A percentile compares a stretch with the other conserved stretches of the same genome.
Conservation (phyloP, 2,113 vertebrate genomes). For the Ploceus nigricollis region DNA sequence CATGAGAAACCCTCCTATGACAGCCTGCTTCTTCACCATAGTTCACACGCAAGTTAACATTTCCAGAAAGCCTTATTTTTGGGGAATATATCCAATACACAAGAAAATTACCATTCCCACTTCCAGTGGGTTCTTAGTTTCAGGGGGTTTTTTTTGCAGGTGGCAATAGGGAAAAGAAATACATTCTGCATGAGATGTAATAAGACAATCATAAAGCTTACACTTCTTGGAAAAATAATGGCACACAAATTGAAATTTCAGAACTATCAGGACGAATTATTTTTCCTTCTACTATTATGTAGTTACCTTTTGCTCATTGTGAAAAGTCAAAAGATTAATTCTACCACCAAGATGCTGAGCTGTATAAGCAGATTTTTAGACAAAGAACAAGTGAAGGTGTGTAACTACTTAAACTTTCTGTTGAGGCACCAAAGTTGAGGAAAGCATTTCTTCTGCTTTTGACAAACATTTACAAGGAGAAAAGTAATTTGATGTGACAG, state of each 20-base stretch:
- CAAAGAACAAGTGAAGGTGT: neutral
- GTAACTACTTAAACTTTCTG: neutral
- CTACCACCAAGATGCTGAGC: neutral
- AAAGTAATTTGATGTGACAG: neutral
- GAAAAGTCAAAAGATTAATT: neutral
- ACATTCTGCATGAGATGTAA: neutral
- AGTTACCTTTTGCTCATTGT: neutral
- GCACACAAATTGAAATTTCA: neutral
- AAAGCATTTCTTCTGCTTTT: neutral
- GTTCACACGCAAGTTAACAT: neutral
- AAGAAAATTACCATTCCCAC: neutral
- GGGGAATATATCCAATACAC: neutral
- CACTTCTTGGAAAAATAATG: neutral
- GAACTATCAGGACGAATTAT: neutral
- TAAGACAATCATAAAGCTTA: neutral
- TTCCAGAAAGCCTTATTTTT: neutral
- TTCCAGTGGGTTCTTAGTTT: neutral
- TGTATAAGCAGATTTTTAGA: neutral
- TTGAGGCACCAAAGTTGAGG: neutral
- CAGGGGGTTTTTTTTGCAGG: neutral
- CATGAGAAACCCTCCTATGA: neutral
- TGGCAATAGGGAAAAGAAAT: neutral
- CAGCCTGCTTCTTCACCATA: neutral
- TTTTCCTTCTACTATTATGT: neutral
- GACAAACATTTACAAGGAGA: neutral